phyloP scores from a whole-genome alignment of 1,140 invertebrate genomes.

The Amyelois transitella region DNA sequence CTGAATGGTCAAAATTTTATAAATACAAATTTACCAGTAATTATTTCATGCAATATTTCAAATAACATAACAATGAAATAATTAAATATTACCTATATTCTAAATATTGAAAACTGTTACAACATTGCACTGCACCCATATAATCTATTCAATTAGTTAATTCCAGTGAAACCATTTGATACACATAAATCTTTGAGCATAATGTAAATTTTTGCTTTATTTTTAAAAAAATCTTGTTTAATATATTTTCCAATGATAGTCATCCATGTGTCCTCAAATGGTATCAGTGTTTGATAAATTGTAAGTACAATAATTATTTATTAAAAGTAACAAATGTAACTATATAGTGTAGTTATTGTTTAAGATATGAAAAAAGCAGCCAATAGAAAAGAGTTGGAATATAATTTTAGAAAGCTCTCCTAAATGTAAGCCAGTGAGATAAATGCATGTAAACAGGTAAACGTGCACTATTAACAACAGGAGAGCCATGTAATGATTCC shows the following conservation, averaged over 20 bases:
- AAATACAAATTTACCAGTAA: slow-evolving; percentile 15
- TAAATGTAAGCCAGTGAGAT: slow-evolving; percentile 59
- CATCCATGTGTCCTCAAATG: slow-evolving; percentile 11
- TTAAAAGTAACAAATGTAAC: slow-evolving; percentile 21
- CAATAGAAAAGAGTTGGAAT: slow-evolving; percentile 52
- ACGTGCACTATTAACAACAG: slow-evolving; percentile 54
- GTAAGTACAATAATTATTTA: slow-evolving; percentile 39
- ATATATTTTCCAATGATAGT: not conserved
- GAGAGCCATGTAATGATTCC: slow-evolving; percentile 34
- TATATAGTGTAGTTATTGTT: slow-evolving; percentile 15
- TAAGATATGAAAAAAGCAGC: slow-evolving; percentile 44
- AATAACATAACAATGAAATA: slow-evolving; percentile 24
- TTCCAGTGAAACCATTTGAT: slow-evolving; percentile 32
- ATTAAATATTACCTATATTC: slow-evolving; percentile 15
- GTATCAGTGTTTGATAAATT: slow-evolving; percentile 18
- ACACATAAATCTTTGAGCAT: slow-evolving; percentile 21
- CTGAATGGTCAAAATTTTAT: slow-evolving; percentile 37
- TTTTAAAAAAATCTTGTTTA: not conserved
- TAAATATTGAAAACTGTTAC: slow-evolving; percentile 22
- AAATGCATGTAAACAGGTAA: slow-evolving; percentile 64
- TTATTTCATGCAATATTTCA: slow-evolving; percentile 13
- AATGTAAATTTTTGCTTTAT: not conserved
- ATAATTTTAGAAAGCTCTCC: slow-evolving; percentile 46
- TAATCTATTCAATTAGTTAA: slow-evolving; percentile 26
- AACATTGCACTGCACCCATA: slow-evolving; percentile 59